Base-by-base conservation (phyloP, 2,888 invertebrate genomes). In the Empis stercorea region DNA sequence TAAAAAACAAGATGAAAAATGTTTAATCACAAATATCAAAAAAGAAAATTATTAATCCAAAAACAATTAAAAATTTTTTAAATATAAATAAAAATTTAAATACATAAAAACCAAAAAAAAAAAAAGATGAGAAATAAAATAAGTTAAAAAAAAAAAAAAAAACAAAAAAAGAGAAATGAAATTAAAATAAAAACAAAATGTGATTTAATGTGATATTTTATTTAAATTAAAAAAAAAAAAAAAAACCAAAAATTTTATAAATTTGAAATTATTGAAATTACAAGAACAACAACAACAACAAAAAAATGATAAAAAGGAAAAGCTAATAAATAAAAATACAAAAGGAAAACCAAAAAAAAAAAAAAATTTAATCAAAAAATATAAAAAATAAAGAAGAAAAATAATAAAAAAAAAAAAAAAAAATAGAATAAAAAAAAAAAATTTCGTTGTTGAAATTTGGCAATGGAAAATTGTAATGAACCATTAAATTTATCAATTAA, bases 401-500 rank as follows among this genome's bases (percentile, higher is more conserved):
- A n/a, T 4, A 17, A 44, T 30, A 30, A 9, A 41, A 15, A 23
- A 23, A 27, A n/a, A 30, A 10, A 45, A n/a, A 16, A 40, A 40
- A 23, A 37, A 27, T n/a, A 46, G 40, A 39, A n/a, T 10, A 16
- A 9, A 47, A 5, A 36, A 30, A 16, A 36, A 45, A 32, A 50
- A 44, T n/a, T 20, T 37, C 11, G 10, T 14, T 30, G 30, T 1
- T 42, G 42, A 15, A 16, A 42, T 42, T 23, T 14, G 20, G 27
- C 54, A 52, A 57, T 58, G 58, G 58, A 58, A 55, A 52, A 55
- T 54, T 56, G 52, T 49, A 58, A 57, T 50, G 73, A 73, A 55
- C 73, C 73, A 32, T 58, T 73, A 54, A 72, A 73, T 63, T 60
- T 73, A 54, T 71, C 71, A 49, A 62, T 72, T 52, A 73, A 72